Percentiles rank a stretch among this genome's conserved stretches.
Conservation (phyloP, 2,797 vertebrate genomes). For the Numenius phaeopus region DNA sequence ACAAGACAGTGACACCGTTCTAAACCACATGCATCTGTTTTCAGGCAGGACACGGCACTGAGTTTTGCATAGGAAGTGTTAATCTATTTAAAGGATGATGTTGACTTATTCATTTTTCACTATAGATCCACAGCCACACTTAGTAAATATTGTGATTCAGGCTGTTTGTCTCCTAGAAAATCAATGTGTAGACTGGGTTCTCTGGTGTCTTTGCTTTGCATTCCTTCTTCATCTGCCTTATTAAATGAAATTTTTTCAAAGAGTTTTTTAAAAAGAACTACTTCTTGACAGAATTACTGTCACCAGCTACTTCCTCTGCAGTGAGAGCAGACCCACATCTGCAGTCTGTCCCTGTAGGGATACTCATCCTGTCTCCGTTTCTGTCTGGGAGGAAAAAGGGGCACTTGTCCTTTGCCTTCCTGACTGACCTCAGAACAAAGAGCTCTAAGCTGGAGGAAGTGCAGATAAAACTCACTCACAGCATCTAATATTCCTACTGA, state of each 20-base stretch:
- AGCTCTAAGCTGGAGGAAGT: not conserved
- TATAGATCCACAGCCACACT: not conserved
- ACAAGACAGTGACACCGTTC: not conserved
- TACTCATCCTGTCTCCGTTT: conserved; percentile 6
- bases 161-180: not conserved
- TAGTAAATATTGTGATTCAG: not conserved
- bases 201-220: not conserved
- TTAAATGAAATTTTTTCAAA: not conserved
- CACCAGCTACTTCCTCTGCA: not conserved
- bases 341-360: not conserved
- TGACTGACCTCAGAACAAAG: conserved; percentile 22
- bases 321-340: not conserved
- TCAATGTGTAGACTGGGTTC: not conserved
- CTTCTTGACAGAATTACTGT: not conserved
- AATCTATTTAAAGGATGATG: not conserved
- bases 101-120: not conserved
- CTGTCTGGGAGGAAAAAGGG: conserved; percentile 1
- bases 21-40: rapidly evolving
- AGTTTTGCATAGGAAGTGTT: not conserved
- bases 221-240: not conserved
- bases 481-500: not conserved
- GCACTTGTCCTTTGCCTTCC: not conserved
- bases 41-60: not conserved
- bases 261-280: not conserved
- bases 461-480: not conserved